A percentile compares a stretch with the other conserved stretches of the same genome.
These are phyloP conservation scores for Neotoxoptera formosana DNA, from an alignment of 1,140 invertebrate genomes.

Conservation along the genomic window DNA sequence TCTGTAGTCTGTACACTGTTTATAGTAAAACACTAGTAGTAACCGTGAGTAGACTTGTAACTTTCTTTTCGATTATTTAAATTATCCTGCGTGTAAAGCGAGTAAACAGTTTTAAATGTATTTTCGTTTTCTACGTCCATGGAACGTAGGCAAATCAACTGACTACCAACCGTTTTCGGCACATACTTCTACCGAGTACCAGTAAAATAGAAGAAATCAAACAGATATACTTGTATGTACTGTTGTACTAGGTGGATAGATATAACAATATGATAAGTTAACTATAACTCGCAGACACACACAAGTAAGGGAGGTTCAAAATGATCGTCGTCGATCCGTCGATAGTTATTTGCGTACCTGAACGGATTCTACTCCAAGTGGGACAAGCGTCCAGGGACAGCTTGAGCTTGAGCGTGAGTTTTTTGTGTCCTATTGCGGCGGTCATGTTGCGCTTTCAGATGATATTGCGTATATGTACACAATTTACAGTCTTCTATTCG, in stretches of 20 bases:
- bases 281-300: not conserved
- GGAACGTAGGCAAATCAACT: not conserved
- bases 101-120: not conserved
- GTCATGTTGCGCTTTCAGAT: slow-evolving; percentile 22
- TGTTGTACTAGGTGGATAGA: not conserved
- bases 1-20: not conserved
- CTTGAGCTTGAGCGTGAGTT: slow-evolving; percentile 43
- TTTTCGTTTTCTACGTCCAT: not conserved
- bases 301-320: not conserved
- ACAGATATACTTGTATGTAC: not conserved
- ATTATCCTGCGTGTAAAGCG: not conserved
- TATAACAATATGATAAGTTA: not conserved
- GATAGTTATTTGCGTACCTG: slow-evolving; percentile 46
- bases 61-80: not conserved
- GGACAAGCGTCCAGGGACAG: slow-evolving; percentile 47
- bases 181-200: not conserved
- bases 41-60: not conserved
- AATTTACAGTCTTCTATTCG: not conserved
- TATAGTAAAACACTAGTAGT: not conserved
- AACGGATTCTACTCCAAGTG: slow-evolving; percentile 57
- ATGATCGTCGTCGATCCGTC: not conserved
- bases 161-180: not conserved
- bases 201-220: not conserved
- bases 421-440: slow-evolving; percentile 48
- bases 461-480: not conserved